Evolutionary conservation across 1,140 invertebrate genomes (phyloP).

Genomic region (Hydropsyche tenuis): DNA sequence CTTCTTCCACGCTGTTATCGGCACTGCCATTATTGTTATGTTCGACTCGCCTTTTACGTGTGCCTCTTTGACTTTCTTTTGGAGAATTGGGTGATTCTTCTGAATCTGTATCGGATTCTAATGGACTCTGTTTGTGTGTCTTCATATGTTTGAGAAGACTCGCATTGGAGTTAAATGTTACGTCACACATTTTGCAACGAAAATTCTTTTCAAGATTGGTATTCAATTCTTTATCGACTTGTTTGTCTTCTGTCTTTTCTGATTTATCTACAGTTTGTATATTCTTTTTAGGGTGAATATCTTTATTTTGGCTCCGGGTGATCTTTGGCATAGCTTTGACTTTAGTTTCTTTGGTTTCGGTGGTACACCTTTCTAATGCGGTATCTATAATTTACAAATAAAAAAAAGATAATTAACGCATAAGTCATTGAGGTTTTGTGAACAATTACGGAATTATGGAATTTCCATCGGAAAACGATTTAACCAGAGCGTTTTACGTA

Average conservation of each 20-base stretch:
- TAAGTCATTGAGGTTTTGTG: no score
- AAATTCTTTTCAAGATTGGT: constrained; percentile 69
- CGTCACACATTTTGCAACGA: constrained; percentile 77
- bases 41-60: constrained; percentile 52
- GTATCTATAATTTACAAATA: constrained; percentile 34
- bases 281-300: neutral
- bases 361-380: constrained; percentile 21
- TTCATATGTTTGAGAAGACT: constrained; percentile 88
- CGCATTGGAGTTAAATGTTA: constrained; percentile 87
- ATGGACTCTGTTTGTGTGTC: constrained; percentile 67
- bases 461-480: neutral
- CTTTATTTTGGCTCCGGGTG: constrained; percentile 14
- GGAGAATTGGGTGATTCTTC: constrained; percentile 42
- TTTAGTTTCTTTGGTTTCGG: constrained; percentile 43
- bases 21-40: constrained; percentile 55
- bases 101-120: constrained; percentile 55
- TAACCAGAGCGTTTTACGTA: neutral
- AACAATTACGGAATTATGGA: no score
- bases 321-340: constrained; percentile 42
- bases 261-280: neutral
- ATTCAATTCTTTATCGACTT: constrained; percentile 30
- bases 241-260: constrained; percentile 29
- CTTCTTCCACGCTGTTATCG: constrained; percentile 60
- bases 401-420: no score
- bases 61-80: constrained; percentile 41